Percentiles rank a stretch among this genome's conserved stretches.
Evolutionary conservation across 2,888 invertebrate species (phyloP).

Genomic region (Theretra japonica): DNA sequence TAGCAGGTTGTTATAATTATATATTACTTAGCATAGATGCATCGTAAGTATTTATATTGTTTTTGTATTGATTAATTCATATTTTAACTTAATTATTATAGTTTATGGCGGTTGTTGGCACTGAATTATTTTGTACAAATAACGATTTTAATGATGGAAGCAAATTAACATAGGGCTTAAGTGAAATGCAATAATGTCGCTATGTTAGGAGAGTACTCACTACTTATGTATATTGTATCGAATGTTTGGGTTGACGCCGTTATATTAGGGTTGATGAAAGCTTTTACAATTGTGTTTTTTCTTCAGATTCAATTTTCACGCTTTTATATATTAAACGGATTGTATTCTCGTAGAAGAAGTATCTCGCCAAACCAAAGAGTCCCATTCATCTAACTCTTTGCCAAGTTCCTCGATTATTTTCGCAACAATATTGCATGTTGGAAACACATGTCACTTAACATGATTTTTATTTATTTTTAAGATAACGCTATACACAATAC

Average conservation of each 20-base stretch:
- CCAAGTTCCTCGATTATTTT: conserved; percentile 65
- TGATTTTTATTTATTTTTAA: conserved; percentile 81
- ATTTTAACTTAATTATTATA: conserved; percentile 78
- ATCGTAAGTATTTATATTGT: conserved; percentile 73
- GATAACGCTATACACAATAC: conserved; percentile 77
- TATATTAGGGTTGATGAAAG: conserved; percentile 42
- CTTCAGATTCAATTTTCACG: conserved; percentile 42
- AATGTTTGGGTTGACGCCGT: conserved; percentile 44
- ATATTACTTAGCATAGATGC: conserved; percentile 60
- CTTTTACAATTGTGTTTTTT: conserved; percentile 51
- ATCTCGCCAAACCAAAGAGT: conserved; percentile 79
- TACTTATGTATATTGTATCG: conserved; percentile 42
- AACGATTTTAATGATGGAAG: conserved; percentile 75
- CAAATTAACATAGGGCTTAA: conserved; percentile 73
- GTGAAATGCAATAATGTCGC: conserved; percentile 50
- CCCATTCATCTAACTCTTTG: conserved; percentile 76
- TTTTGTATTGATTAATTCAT: conserved; percentile 68
- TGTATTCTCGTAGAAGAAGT: conserved; percentile 55
- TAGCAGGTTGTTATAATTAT: conserved; percentile 59
- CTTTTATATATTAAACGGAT: conserved; percentile 53
- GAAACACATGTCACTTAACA: conserved; percentile 59
- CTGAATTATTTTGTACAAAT: conserved; percentile 84
- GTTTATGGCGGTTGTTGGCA: conserved; percentile 81
- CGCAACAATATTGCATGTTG: conserved; percentile 65
- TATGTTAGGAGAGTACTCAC: conserved; percentile 44